phyloP scores from a whole-genome alignment of 2,797 vertebrate genomes.

The Galago senegalensis region DNA sequence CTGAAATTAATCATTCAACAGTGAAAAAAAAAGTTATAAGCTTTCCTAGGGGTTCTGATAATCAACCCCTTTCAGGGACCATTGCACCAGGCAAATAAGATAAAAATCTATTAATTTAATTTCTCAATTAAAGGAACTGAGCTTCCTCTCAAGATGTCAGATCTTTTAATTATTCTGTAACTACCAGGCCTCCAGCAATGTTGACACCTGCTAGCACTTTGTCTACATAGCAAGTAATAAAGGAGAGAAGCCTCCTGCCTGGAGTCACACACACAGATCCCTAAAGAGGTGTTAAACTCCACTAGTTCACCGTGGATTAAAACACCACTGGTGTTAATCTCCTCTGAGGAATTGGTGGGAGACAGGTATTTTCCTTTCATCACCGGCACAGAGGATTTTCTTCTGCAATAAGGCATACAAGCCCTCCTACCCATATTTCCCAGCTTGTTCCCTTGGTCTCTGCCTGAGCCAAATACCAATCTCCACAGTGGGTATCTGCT shows the following conservation, averaged over 20 bases:
- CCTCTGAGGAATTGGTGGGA: no score
- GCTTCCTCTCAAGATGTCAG: constrained; percentile 56
- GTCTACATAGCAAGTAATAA: constrained; percentile 33
- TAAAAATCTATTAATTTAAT: constrained; percentile 63
- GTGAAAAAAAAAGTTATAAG: not conserved
- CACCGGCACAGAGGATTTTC: no score
- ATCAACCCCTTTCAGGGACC: constrained; percentile 44
- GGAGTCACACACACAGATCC: no score
- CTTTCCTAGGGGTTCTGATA: constrained; percentile 44
- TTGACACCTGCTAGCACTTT: constrained; percentile 20
- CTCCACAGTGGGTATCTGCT: no score
- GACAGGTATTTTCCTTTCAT: no score
- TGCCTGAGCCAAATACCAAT: no score
- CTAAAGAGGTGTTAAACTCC: no score
- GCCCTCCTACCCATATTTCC: no score
- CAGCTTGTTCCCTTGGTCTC: no score
- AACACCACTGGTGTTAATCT: no score
- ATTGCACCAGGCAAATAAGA: constrained; percentile 67
- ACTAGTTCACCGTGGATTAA: no score
- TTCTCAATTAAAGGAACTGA: constrained; percentile 68
- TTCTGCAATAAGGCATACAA: no score
- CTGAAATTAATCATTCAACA: constrained; percentile 70
- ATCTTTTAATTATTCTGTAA: constrained; percentile 60
- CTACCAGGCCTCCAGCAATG: constrained; percentile 6
- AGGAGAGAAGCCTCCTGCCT: not conserved